These are phyloP conservation scores for Allygus modestus DNA, from an alignment of 2,888 invertebrate species.

Conservation along the genomic window DNA sequence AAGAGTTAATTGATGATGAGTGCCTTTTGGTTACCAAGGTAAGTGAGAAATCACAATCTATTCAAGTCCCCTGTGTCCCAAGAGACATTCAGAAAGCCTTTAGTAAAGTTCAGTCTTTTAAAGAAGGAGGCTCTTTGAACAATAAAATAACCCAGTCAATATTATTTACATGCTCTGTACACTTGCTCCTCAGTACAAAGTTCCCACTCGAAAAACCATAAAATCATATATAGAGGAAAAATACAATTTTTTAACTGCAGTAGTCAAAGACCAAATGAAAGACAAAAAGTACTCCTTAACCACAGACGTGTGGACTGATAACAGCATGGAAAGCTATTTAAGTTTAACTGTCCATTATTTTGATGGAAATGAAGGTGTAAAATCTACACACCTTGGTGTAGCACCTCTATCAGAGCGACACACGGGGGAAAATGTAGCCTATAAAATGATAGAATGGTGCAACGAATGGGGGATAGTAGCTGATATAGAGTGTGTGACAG, in stretches of 20 bases:
- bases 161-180: no score
- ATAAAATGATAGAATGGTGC: background rate
- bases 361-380: background rate
- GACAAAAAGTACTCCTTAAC: background rate
- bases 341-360: conserved; percentile 23
- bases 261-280: background rate
- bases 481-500: background rate
- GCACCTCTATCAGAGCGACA: conserved; percentile 5
- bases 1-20: no score
- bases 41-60: no score
- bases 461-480: background rate
- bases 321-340: conserved; percentile 10
- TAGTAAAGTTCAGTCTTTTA: no score
- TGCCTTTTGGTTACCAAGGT: no score
- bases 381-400: background rate
- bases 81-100: no score
- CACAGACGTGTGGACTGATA: conserved; percentile 12
- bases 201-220: conserved; percentile 9
- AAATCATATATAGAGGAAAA: conserved; percentile 19
- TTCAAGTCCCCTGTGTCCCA: no score
- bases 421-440: background rate
- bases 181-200: conserved; percentile 17
- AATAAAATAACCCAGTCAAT: no score
- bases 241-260: background rate
- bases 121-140: no score